These are phyloP conservation scores for Protodeltote pygarga DNA, from an alignment of 2,888 invertebrate genomes.

Conservation along the genomic window DNA sequence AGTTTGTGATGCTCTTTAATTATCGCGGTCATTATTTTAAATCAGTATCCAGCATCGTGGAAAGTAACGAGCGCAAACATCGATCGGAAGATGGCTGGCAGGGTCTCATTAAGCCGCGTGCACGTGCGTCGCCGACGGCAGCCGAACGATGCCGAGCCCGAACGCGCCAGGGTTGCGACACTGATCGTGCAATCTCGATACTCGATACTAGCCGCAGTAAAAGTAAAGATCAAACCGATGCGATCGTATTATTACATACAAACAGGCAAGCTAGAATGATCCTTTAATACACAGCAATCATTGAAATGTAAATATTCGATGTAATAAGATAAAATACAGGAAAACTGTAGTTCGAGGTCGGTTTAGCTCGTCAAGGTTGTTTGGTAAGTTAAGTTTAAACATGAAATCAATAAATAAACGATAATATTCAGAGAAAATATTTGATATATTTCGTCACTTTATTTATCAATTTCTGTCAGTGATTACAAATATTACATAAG, in stretches of 20 bases:
- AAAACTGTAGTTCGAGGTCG: constrained; percentile 45
- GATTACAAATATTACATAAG: constrained; percentile 28
- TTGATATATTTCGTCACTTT: constrained; percentile 19
- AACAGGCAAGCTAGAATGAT: constrained; percentile 22
- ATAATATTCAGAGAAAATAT: constrained; percentile 4
- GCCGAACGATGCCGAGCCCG: constrained; percentile 35
- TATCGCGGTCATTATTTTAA: constrained; percentile 49
- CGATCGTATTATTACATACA: constrained; percentile 23
- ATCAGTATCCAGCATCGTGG: constrained; percentile 52
- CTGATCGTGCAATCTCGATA: constrained; percentile 43
- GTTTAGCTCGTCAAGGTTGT: constrained; percentile 34
- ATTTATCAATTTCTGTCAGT: constrained; percentile 17
- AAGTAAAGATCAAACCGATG: constrained; percentile 39
- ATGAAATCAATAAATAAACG: no score
- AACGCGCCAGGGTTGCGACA: constrained; percentile 57
- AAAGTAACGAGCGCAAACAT: constrained; percentile 69
- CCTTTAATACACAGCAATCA: constrained; percentile 14
- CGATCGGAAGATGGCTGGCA: constrained; percentile 71
- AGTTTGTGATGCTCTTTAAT: constrained; percentile 25
- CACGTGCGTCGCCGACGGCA: constrained; percentile 80
- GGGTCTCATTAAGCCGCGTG: constrained; percentile 72
- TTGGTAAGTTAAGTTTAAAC: constrained; percentile 25
- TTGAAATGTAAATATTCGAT: constrained; percentile 27
- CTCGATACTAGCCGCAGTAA: constrained; percentile 20
- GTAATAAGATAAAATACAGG: constrained; percentile 37